Conservation (phyloP, 2,113 vertebrate genomes). For the Tyrannus savana region DNA sequence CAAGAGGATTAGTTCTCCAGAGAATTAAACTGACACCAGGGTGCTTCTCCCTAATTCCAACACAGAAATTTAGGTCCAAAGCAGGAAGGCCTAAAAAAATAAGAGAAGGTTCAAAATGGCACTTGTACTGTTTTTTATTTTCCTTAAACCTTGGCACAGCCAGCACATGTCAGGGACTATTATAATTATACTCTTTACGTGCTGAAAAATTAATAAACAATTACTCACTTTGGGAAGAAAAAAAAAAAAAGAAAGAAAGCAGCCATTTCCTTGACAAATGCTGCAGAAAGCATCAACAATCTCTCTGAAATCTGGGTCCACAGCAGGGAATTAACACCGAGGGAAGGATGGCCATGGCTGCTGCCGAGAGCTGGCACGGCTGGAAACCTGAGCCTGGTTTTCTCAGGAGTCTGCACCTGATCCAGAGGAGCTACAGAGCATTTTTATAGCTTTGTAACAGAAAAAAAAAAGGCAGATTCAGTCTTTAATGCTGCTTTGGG, state of each 20-base stretch:
- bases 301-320: neutral
- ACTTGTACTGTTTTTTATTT: constrained; percentile 1
- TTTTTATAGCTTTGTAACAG: neutral
- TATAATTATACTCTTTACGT: constrained; percentile 65
- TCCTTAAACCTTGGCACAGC: constrained; percentile 52
- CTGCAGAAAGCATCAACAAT: constrained; percentile 6
- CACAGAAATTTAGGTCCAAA: neutral
- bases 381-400: neutral
- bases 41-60: neutral
- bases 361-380: neutral
- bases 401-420: neutral
- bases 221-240: constrained; percentile 33
- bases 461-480: neutral
- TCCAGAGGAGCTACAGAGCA: neutral
- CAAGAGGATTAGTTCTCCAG: neutral
- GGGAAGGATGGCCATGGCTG: neutral
- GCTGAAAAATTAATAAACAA: constrained; percentile 72
- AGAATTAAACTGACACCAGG: neutral
- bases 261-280: constrained; percentile 46
- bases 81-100: neutral
- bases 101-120: neutral
- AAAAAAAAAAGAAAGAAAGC: neutral
- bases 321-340: neutral
- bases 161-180: constrained; percentile 63
- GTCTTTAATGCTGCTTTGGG: neutral